phyloP scores from a whole-genome alignment of 2,797 vertebrate genomes.

The Rhabdophis nuchalis region DNA sequence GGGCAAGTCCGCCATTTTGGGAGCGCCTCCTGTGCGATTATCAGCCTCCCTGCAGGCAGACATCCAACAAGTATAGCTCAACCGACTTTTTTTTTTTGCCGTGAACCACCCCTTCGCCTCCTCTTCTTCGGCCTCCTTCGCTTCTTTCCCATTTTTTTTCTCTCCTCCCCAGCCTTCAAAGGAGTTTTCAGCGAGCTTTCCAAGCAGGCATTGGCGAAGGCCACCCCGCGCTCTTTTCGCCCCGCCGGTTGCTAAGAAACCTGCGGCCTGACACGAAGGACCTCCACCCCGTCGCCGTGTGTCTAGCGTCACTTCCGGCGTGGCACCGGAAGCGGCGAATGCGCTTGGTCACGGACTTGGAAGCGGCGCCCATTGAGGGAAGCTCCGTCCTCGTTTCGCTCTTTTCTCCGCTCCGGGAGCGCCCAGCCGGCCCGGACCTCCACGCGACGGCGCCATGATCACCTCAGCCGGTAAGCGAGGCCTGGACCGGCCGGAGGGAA shows the following conservation, averaged over 20 bases:
- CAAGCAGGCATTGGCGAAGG: background rate
- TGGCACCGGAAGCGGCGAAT: slow-evolving; percentile 15
- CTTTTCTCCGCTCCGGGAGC: background rate
- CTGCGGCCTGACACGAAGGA: background rate
- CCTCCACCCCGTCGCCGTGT: background rate
- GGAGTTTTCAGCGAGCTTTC: background rate
- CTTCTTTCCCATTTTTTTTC: background rate
- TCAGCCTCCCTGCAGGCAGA: background rate
- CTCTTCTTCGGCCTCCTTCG: background rate
- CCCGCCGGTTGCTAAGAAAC: background rate
- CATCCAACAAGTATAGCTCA: background rate
- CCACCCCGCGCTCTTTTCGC: too few relatives aligned
- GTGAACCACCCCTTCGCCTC: background rate
- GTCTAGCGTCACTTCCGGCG: slow-evolving; percentile 8
- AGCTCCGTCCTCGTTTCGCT: background rate
- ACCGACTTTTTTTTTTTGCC: background rate
- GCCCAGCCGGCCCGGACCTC: background rate
- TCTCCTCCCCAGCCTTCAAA: background rate
- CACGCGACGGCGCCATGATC: slow-evolving; percentile 8
- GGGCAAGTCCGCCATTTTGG: background rate
- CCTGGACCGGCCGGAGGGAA: too few relatives aligned
- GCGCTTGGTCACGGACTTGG: slow-evolving; percentile 19
- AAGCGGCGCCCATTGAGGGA: background rate
- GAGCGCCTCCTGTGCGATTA: background rate
- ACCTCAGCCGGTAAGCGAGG: slow-evolving; percentile 23